Percentiles rank a stretch among this genome's conserved stretches.
These are phyloP conservation scores for Carassius gibelio DNA, from an alignment of 2,113 vertebrate genomes.

Conservation along the genomic window DNA sequence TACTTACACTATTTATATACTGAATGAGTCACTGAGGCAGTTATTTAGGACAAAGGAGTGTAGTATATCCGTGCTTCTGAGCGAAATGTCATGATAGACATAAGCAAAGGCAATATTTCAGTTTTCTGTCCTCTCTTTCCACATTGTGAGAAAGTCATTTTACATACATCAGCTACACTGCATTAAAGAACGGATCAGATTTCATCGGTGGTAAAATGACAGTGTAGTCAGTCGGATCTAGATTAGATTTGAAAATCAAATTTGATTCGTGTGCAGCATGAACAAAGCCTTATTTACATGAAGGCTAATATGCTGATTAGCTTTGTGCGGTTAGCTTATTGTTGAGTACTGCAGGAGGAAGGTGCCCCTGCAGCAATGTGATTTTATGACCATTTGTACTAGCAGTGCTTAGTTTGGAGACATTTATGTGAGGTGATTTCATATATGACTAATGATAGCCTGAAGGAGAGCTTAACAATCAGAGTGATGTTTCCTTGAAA, in stretches of 20 bases:
- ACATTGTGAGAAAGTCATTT: background rate
- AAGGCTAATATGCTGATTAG: constrained; percentile 52
- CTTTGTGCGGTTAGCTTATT: constrained; percentile 45
- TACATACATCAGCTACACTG: background rate
- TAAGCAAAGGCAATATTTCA: background rate
- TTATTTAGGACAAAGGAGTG: background rate
- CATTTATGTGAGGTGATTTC: constrained; percentile 38
- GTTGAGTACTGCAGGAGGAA: constrained; percentile 32
- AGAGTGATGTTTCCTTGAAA: constrained; percentile 9
- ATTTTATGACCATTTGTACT: constrained; percentile 37
- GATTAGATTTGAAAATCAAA: background rate
- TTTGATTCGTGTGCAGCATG: background rate
- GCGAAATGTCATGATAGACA: background rate
- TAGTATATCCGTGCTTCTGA: background rate
- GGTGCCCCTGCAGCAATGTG: constrained; percentile 2
- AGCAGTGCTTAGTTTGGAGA: constrained; percentile 23
- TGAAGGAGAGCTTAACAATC: constrained; percentile 18
- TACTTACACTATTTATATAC: background rate
- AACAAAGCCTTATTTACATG: background rate
- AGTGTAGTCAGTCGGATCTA: background rate
- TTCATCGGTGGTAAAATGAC: background rate
- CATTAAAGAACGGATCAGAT: background rate
- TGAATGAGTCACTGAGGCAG: background rate
- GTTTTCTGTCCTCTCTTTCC: background rate
- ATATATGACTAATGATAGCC: constrained; percentile 50